Evolutionary conservation across 2,888 invertebrate genomes (phyloP).

Genomic region (Busseola fusca): DNA sequence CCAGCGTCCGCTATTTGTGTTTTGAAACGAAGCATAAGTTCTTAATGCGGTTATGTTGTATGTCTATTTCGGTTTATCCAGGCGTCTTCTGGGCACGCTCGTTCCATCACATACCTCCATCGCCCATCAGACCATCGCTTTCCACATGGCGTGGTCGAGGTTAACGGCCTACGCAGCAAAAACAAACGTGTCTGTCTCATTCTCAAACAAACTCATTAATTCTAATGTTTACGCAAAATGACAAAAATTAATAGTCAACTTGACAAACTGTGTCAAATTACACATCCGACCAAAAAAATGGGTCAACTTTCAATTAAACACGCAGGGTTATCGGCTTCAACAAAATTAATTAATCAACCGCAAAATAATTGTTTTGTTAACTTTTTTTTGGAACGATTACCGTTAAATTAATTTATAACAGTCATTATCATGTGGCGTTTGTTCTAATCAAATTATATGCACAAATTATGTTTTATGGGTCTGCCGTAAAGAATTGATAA

Average conservation of each 20-base stretch:
- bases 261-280: constrained; percentile 43
- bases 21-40: too few species aligned
- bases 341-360: constrained; percentile 38
- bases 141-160: too few species aligned
- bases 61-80: too few species aligned
- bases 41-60: too few species aligned
- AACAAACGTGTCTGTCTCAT: not conserved
- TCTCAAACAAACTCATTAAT: constrained; percentile 22
- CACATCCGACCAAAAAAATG: constrained; percentile 57
- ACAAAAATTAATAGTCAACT: constrained; percentile 22
- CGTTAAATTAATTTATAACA: constrained; percentile 41
- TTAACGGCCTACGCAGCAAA: too few species aligned
- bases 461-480: constrained; percentile 40
- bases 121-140: too few species aligned
- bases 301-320: constrained; percentile 53
- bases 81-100: too few species aligned
- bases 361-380: constrained; percentile 30
- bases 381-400: constrained; percentile 28
- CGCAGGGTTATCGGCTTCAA: constrained; percentile 52
- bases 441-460: constrained; percentile 45
- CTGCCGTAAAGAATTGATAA: constrained; percentile 31
- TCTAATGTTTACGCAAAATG: constrained; percentile 21
- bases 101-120: too few species aligned
- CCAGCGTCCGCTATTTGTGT: too few species aligned
- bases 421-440: constrained; percentile 29